Conservation (phyloP, 1,140 invertebrate species). For the Periplaneta americana region DNA sequence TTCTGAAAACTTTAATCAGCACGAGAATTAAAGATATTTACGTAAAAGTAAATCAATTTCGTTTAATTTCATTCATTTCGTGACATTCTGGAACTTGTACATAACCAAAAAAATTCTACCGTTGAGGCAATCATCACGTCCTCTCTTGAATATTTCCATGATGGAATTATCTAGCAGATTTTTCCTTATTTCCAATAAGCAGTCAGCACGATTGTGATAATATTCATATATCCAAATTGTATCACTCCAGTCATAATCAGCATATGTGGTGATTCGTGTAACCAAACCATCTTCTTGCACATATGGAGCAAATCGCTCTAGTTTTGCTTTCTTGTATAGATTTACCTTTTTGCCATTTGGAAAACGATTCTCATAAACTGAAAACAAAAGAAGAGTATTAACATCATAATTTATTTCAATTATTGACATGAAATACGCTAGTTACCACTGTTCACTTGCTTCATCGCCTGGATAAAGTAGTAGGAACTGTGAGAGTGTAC, state of each 20-base stretch:
- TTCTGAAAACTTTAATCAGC: too few relatives aligned
- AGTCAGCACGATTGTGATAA: conserved; percentile 64
- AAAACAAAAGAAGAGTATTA: conserved; percentile 29
- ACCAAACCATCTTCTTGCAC: conserved; percentile 62
- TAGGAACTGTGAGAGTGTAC: too few relatives aligned
- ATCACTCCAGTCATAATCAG: conserved; percentile 58
- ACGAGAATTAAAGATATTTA: too few relatives aligned
- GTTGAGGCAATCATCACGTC: conserved; percentile 60
- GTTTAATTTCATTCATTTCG: too few relatives aligned
- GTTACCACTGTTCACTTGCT: too few relatives aligned
- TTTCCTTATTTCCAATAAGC: conserved; percentile 50
- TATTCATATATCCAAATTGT: conserved; percentile 56
- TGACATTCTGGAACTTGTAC: too few relatives aligned
- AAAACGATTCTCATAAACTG: conserved; percentile 69
- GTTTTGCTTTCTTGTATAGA: conserved; percentile 64
- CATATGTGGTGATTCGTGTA: conserved; percentile 58
- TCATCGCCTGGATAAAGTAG: too few relatives aligned
- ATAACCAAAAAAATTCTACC: conserved; percentile 38
- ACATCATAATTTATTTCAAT: too few relatives aligned
- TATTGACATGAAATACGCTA: too few relatives aligned
- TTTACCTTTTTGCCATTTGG: conserved; percentile 61
- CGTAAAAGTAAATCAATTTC: too few relatives aligned
- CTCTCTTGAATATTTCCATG: conserved; percentile 61
- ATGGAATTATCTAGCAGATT: conserved; percentile 49
- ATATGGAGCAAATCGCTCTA: conserved; percentile 75